These are phyloP conservation scores for Ptychochromis oligacanthus DNA, from an alignment of 2,113 vertebrate genomes.

Conservation along the genomic window DNA sequence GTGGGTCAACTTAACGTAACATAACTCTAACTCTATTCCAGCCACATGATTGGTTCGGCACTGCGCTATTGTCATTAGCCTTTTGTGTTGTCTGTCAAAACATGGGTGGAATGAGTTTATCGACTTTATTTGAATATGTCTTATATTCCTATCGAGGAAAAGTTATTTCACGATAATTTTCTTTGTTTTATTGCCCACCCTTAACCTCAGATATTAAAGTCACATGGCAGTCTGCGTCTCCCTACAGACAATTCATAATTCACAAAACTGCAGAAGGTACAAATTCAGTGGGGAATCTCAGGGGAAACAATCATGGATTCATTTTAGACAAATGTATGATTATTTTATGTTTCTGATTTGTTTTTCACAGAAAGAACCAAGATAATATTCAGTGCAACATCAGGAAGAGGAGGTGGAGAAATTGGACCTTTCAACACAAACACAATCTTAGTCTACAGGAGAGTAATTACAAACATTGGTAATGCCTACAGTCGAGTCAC, in stretches of 20 bases:
- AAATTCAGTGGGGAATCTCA: fast-evolving
- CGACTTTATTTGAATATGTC: no score
- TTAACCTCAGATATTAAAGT: neutral
- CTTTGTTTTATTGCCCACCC: no score
- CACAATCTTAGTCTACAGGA: neutral
- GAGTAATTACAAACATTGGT: neutral
- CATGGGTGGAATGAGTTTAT: no score
- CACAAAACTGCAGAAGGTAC: neutral
- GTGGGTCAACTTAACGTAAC: no score
- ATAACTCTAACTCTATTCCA: no score
- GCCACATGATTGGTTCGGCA: no score
- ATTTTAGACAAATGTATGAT: neutral
- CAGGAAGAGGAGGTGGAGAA: fast-evolving
- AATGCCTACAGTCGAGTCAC: neutral
- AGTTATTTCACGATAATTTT: no score
- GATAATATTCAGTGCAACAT: neutral
- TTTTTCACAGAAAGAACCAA: neutral
- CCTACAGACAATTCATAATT: neutral
- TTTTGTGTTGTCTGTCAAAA: no score
- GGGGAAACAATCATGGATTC: neutral
- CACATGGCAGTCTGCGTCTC: neutral
- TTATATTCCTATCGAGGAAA: no score
- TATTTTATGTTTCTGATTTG: neutral
- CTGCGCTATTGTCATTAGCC: no score
- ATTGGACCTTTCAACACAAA: neutral